Conservation (phyloP, 2,888 invertebrate species). For the Lepidochrysops patricia region DNA sequence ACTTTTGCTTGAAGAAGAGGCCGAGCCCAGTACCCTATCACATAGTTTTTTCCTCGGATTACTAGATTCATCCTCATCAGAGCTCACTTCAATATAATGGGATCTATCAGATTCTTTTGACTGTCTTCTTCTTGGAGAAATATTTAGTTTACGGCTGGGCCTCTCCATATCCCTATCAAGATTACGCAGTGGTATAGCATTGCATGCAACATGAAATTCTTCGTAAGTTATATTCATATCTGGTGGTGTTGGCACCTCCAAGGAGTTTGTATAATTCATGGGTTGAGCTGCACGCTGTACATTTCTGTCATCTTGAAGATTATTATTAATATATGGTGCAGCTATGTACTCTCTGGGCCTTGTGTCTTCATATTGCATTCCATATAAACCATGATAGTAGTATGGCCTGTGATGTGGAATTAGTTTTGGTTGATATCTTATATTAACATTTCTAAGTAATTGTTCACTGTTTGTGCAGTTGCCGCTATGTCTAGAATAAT, state of each 20-base stretch:
- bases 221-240: constrained; percentile 30
- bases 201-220: constrained; percentile 28
- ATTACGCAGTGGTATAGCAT: constrained; percentile 28
- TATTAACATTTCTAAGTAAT: constrained; percentile 44
- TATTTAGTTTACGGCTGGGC: constrained; percentile 61
- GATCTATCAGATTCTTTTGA: constrained; percentile 51
- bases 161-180: constrained; percentile 43
- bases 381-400: constrained; percentile 44
- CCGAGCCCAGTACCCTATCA: constrained; percentile 26
- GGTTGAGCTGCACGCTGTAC: constrained; percentile 35
- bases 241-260: constrained; percentile 31
- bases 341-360: constrained; percentile 41
- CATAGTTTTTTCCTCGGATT: constrained; percentile 44
- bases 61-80: constrained; percentile 59
- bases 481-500: constrained; percentile 39
- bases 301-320: constrained; percentile 44
- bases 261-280: constrained; percentile 37
- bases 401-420: constrained; percentile 38
- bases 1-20: constrained; percentile 9
- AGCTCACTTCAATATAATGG: constrained; percentile 64
- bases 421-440: constrained; percentile 59
- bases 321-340: constrained; percentile 43
- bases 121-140: constrained; percentile 56
- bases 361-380: constrained; percentile 33
- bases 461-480: constrained; percentile 37